These are phyloP conservation scores for Sarcoramphus papa DNA, from an alignment of 2,797 vertebrate genomes.

Conservation along the genomic window DNA sequence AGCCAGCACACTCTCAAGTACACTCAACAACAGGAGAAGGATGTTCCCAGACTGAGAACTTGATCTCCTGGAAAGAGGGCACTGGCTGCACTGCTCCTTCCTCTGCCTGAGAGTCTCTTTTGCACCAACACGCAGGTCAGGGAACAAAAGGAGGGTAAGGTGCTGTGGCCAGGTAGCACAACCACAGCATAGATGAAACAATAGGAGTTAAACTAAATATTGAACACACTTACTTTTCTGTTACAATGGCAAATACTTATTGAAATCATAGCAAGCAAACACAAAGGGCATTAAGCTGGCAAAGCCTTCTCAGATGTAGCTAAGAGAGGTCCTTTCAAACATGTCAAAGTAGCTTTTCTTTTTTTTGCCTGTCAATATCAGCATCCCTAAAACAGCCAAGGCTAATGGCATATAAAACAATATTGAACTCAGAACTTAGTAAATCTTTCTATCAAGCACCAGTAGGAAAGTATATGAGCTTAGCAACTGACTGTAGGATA, in stretches of 20 bases:
- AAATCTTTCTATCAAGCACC: neutral
- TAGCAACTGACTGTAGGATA: neutral
- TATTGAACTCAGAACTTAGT: neutral
- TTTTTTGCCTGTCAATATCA: neutral
- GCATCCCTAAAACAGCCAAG: neutral
- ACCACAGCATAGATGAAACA: neutral
- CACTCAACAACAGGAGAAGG: neutral
- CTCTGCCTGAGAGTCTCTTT: neutral
- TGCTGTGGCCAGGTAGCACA: accelerated
- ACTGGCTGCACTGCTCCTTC: neutral
- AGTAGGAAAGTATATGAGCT: neutral
- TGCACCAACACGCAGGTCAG: neutral
- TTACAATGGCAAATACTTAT: neutral
- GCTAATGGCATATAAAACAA: neutral
- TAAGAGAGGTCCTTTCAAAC: neutral
- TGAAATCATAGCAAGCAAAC: neutral
- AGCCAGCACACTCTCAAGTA: neutral
- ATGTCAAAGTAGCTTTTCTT: neutral
- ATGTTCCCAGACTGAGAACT: neutral
- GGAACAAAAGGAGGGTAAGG: neutral
- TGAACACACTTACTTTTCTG: neutral
- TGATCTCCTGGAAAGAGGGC: neutral
- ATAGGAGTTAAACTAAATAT: neutral
- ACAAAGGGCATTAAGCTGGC: neutral
- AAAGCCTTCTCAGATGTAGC: neutral